These are phyloP conservation scores for Lamellibrachia luymesi DNA, from an alignment of 1,140 invertebrate genomes.

Conservation along the genomic window DNA sequence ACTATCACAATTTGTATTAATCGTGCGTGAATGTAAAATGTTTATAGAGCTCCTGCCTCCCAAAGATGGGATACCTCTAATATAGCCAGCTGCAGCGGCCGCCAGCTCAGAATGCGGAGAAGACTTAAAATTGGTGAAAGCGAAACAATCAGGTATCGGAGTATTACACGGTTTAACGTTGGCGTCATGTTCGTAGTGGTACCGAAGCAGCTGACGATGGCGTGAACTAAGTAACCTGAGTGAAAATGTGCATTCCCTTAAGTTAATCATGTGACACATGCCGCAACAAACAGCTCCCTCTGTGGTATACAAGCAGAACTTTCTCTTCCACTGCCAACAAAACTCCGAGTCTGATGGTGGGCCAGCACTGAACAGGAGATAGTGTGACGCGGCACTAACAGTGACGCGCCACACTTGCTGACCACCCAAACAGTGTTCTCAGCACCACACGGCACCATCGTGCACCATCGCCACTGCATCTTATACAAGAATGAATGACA, in stretches of 20 bases:
- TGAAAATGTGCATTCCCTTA: not conserved
- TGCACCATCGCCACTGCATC: not conserved
- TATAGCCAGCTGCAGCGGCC: not conserved
- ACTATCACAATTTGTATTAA: not conserved
- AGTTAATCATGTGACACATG: not conserved
- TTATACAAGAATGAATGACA: slow-evolving; percentile 20
- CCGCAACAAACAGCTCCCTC: not conserved
- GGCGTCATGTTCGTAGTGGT: not conserved
- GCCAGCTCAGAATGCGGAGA: not conserved
- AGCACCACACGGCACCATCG: not conserved
- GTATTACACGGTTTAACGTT: not conserved
- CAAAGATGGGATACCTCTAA: not conserved
- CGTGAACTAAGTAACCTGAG: not conserved
- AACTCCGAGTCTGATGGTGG: not conserved
- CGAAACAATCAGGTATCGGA: not conserved
- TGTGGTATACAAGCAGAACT: not conserved
- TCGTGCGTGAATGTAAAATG: not conserved
- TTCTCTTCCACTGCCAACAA: not conserved
- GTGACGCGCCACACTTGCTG: not conserved
- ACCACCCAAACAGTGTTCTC: not conserved
- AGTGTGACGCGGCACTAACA: no score
- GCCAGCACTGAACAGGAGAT: not conserved
- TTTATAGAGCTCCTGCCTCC: not conserved
- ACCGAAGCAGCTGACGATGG: not conserved
- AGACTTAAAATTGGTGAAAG: not conserved